These are phyloP conservation scores for Tympanoctomys barrerae DNA, from an alignment of 2,797 vertebrate genomes.

Conservation along the genomic window DNA sequence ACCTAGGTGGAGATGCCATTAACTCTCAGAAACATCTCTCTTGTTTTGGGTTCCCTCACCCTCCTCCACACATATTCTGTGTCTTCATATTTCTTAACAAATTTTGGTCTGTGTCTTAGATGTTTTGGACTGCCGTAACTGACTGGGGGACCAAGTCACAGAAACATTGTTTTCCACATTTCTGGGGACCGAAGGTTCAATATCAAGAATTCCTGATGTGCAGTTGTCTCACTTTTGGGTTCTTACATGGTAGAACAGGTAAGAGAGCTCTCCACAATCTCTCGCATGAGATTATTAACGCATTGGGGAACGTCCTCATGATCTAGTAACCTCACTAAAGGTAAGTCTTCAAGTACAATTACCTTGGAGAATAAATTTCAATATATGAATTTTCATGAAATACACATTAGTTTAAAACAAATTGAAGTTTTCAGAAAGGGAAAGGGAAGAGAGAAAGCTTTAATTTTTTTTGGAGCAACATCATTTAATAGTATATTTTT, in stretches of 20 bases:
- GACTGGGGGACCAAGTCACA: not conserved
- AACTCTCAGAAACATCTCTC: not conserved
- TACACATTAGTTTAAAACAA: not conserved
- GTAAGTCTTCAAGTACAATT: not conserved
- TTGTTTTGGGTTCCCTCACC: fast-evolving
- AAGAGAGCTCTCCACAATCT: not conserved
- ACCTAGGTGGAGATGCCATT: fast-evolving
- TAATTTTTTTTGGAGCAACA: not conserved
- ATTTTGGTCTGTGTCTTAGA: not conserved
- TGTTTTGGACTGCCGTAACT: not conserved
- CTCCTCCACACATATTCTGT: not conserved
- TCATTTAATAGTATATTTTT: not conserved
- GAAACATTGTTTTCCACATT: not conserved
- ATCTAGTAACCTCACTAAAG: not conserved
- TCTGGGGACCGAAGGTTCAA: not conserved
- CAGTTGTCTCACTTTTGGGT: not conserved
- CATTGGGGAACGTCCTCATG: not conserved
- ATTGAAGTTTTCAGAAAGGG: not conserved
- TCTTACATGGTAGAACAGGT: not conserved
- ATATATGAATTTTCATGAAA: not conserved
- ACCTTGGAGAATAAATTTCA: not conserved
- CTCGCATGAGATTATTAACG: no score
- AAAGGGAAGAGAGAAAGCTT: not conserved
- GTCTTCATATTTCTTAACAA: not conserved
- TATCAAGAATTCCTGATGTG: not conserved